Evolutionary conservation across 2,113 vertebrate species (phyloP).

Genomic region (Falcunculus frontatus): DNA sequence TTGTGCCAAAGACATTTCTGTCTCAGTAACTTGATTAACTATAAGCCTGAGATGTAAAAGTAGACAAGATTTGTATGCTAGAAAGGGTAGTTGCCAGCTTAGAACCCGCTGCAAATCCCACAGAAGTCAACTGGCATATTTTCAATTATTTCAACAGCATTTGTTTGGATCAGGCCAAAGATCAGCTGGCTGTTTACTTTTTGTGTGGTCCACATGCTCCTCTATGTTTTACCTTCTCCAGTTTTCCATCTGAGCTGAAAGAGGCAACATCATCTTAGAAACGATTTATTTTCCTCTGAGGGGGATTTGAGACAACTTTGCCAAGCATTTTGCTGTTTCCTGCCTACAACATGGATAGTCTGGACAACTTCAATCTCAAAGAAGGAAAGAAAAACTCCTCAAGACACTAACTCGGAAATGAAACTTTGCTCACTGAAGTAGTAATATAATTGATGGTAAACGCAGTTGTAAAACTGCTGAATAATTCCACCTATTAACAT

Average conservation of each 20-base stretch:
- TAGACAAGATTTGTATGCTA: slow-evolving; percentile 14
- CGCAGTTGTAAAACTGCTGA: background rate
- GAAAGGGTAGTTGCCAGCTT: slow-evolving; percentile 7
- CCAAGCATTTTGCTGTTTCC: background rate
- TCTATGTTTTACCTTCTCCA: background rate
- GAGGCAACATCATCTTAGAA: background rate
- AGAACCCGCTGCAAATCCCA: slow-evolving; percentile 41
- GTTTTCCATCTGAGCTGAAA: background rate
- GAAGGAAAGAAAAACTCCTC: background rate
- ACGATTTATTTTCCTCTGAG: background rate
- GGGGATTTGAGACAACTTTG: background rate
- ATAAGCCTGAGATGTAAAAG: slow-evolving; percentile 30
- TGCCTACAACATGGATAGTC: background rate
- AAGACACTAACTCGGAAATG: background rate
- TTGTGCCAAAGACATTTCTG: slow-evolving; percentile 42
- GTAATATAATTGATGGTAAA: background rate
- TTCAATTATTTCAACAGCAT: slow-evolving; percentile 32
- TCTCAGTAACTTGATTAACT: slow-evolving; percentile 26
- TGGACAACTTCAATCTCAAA: background rate
- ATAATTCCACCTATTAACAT: background rate
- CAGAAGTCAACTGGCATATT: slow-evolving; percentile 53
- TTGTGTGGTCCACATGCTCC: slow-evolving; percentile 29
- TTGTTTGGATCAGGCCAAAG: slow-evolving; percentile 45
- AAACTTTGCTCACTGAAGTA: background rate
- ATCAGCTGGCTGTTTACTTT: slow-evolving; percentile 39